Evolutionary conservation across 1,140 invertebrate genomes (phyloP).

Genomic region (Bombus superbus): DNA sequence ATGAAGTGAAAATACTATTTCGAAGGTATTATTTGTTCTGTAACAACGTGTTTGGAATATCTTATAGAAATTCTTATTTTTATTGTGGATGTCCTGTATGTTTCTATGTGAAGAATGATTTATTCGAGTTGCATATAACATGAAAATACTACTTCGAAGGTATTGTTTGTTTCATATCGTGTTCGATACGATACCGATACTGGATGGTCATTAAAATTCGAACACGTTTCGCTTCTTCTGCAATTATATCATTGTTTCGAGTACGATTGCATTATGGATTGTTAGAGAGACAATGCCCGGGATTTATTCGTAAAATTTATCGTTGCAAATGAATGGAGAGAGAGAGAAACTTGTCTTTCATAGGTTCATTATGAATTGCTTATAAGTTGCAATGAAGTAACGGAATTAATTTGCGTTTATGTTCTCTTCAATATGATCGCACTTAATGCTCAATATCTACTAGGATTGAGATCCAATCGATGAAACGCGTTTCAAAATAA

Average conservation of each 20-base stretch:
- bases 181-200: background rate
- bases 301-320: background rate
- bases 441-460: background rate
- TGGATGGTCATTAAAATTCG: background rate
- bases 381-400: background rate
- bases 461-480: background rate
- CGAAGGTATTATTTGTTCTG: background rate
- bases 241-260: background rate
- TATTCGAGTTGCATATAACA: background rate
- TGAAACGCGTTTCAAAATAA: background rate
- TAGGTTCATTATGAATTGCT: background rate
- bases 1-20: background rate
- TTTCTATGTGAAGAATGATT: background rate
- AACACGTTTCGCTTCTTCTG: background rate
- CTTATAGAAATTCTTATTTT: no score
- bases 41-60: background rate
- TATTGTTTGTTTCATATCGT: background rate
- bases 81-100: no score
- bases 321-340: background rate
- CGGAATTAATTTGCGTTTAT: background rate
- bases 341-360: background rate
- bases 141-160: no score
- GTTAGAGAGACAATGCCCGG: background rate
- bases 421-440: background rate
- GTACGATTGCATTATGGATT: background rate